Base-by-base conservation (phyloP, 2,797 vertebrate species). In the Melanitta fusca region DNA sequence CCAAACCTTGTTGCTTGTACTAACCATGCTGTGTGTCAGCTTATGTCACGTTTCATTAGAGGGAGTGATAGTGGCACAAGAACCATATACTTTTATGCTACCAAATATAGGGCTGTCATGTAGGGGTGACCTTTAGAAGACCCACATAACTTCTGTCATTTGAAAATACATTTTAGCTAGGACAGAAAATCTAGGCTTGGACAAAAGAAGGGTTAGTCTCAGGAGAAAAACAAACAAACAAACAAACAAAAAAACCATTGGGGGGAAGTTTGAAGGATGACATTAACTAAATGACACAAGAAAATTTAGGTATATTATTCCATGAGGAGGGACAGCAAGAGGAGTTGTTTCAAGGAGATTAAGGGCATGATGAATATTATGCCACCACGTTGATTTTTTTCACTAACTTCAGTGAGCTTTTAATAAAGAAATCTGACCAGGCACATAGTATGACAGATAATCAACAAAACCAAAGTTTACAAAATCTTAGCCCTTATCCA, bases 91-190 rank as follows among this genome's bases (percentile, higher is more conserved):
- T 39, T 61, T 54, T 25, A 39, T 15, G 20, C 39, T 22, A 53
- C 14, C 28, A 89, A 39, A 84, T n/a, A 68, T 5, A 30, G 1
- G 43, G 7, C 11, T n/a, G 11, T 43, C 30, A 72, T 21, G 7
- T 11, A 38, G 11, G 32, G 12, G 8, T 61, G 38, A 82, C 57
- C 30, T 41, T 80, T 22, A 85, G 47, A 38, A 89, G 27, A 71
- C 0, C 0, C 6, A 27, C 2, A 11, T 19, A 0, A 51, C 27
- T 13, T 85, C 68, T 47, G 5, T 32, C 0, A 66, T 62, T 77
- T 77, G 10, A 61, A 83, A 91, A 78, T 16, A n/a, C 1, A 30
- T 86, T 71, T 51, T 66, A 84, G 18, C 28, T 65, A 61, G 34
- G 13, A 78, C 4, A 36, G 1, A 68, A 62, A 6, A 38, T 4